Evolutionary conservation across 2,888 invertebrate genomes (phyloP).

Genomic region (Platynereis dumerilii): DNA sequence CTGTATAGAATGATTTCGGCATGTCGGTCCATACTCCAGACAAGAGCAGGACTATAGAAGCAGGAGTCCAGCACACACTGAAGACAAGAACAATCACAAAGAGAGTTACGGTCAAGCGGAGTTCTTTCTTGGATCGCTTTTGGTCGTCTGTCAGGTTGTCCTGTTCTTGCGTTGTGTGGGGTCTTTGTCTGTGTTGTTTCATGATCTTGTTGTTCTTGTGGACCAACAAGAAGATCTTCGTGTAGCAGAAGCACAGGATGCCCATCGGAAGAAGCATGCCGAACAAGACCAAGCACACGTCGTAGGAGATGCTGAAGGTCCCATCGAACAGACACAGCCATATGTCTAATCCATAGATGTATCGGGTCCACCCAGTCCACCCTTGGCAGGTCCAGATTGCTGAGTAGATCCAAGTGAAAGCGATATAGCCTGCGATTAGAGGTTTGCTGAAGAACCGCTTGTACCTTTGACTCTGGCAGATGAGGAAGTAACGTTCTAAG

Average conservation of each 20-base stretch:
- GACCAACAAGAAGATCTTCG: constrained; percentile 24
- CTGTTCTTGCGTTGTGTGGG: not conserved
- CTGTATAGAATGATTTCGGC: not conserved
- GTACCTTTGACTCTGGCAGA: constrained; percentile 20
- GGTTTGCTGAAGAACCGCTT: constrained; percentile 2
- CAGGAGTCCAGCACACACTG: not conserved
- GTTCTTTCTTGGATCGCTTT: not conserved
- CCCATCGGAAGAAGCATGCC: constrained; percentile 30
- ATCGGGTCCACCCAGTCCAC: constrained; percentile 31
- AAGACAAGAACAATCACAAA: constrained; percentile 4
- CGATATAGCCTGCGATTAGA: constrained; percentile 10
- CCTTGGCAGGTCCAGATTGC: constrained; percentile 28
- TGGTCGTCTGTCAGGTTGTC: not conserved
- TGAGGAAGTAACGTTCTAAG: constrained; percentile 28
- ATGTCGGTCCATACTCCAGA: not conserved
- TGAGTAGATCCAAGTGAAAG: constrained; percentile 24
- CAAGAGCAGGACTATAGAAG: not conserved
- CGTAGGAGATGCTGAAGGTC: constrained; percentile 25
- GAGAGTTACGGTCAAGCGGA: not conserved
- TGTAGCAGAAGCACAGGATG: constrained; percentile 25
- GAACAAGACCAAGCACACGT: constrained; percentile 26
- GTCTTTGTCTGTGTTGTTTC: constrained; percentile 1
- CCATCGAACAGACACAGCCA: constrained; percentile 29
- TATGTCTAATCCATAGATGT: constrained; percentile 22
- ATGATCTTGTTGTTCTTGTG: constrained; percentile 1